These are phyloP conservation scores for Menura novaehollandiae DNA, from an alignment of 2,113 vertebrate genomes.

Conservation along the genomic window DNA sequence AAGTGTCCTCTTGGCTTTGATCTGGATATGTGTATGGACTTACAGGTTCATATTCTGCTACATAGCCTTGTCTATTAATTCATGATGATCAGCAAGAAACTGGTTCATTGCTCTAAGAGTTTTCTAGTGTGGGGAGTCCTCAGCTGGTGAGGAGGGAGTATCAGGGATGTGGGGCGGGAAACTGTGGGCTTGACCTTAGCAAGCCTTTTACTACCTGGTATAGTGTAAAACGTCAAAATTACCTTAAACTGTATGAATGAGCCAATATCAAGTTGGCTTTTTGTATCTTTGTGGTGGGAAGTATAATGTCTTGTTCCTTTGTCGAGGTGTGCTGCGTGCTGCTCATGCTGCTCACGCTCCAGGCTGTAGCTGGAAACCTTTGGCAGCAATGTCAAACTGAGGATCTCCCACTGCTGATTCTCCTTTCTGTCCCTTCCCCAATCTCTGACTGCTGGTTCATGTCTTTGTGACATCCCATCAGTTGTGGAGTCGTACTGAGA, in stretches of 20 bases:
- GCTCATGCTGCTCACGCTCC: background rate
- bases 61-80: accelerated
- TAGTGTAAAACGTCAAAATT: background rate
- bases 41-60: background rate
- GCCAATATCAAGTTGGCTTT: background rate
- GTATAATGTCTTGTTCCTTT: background rate
- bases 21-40: background rate
- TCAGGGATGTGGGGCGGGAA: background rate
- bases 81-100: accelerated
- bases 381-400: background rate
- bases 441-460: background rate
- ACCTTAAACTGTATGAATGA: background rate
- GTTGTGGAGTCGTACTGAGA: background rate
- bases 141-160: background rate
- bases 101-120: background rate
- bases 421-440: background rate
- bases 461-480: background rate
- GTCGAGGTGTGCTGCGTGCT: background rate
- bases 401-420: background rate
- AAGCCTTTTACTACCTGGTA: background rate
- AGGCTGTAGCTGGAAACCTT: background rate
- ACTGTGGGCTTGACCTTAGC: background rate
- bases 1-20: background rate
- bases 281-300: background rate
- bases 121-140: background rate